Base-by-base conservation (phyloP, 2,888 invertebrate genomes). In the Cecidostiba fungosa region DNA sequence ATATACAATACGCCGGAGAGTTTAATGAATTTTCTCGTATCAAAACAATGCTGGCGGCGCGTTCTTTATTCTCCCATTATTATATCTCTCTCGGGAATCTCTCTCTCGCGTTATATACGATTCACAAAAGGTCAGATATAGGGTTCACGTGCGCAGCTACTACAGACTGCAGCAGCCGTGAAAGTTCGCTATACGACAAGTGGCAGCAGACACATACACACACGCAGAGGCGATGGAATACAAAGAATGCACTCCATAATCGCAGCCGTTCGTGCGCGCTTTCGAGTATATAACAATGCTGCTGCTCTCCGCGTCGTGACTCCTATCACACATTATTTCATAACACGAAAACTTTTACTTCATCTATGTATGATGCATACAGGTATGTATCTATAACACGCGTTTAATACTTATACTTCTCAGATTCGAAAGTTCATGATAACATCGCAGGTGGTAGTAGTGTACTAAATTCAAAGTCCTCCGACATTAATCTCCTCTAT, bases 181-280 rank as follows among this genome's bases (percentile, higher is more conserved):
- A 84, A 84, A 84, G 76, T 84, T 59, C 29, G 23, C 59, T 78
- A 84, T 36, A 59, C 59, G 43, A 78, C 73, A 78, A 77, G 77
- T 78, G 73, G 36, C 66, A 69, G 62, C n/a, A 59, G 82, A 69
- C 82, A 36, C 39, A 69, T 36, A 47, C 69, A 69, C 82, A 36
- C 39, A 69, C 50, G 66, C 69, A 69, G 74, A 50, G 50, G 66
- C 76, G 66, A 72, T 66, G 66, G n/a, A 80, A 69, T 78, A 84
- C 72, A 86, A 80, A 84, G 86, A 84, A 84, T 86, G 86, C 72
- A 87, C 89, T 88, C 89, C 88, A 82, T 86, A 90, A 88, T 88
- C 86, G 80, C 85, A 79, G 54, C 78, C 8, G 77, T 26, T 77
- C 72, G 54, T 80, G 72, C 59, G 39, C 39, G 39, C 43, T 29